Evolutionary conservation across 2,113 vertebrate species (phyloP).

Genomic region (Engystomops pustulosus): DNA sequence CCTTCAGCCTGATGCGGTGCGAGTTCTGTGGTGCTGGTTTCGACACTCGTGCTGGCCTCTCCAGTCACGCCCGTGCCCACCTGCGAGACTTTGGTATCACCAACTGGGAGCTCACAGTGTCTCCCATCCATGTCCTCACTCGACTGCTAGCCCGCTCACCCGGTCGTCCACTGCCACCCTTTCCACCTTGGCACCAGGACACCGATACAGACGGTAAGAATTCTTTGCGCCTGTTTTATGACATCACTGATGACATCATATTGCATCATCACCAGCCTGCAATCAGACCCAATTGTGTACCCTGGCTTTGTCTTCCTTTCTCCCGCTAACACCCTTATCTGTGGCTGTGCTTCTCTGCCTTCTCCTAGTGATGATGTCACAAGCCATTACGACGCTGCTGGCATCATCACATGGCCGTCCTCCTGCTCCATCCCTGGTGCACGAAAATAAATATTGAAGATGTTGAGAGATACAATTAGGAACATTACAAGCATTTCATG

Average conservation of each 20-base stretch:
- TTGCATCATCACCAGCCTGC: slow-evolving; percentile 52
- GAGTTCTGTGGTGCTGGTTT: slow-evolving; percentile 97
- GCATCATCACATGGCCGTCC: slow-evolving; percentile 37
- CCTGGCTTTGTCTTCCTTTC: slow-evolving; percentile 21
- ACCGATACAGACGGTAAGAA: slow-evolving; percentile 56
- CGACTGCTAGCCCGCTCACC: slow-evolving; percentile 89
- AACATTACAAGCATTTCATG: too few species aligned
- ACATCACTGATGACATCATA: slow-evolving; percentile 51
- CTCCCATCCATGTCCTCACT: slow-evolving; percentile 91
- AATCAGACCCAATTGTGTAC: slow-evolving; percentile 43
- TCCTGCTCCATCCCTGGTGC: slow-evolving; percentile 21
- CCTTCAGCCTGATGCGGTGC: slow-evolving; percentile 96
- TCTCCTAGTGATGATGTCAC: slow-evolving; percentile 37
- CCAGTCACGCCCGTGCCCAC: slow-evolving; percentile 93
- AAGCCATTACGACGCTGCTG: not conserved
- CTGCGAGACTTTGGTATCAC: slow-evolving; percentile 95
- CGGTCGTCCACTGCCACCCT: slow-evolving; percentile 76
- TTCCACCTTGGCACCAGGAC: slow-evolving; percentile 65
- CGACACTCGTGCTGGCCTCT: slow-evolving; percentile 92
- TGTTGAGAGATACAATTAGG: too few species aligned
- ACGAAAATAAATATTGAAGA: not conserved
- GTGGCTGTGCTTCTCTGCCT: not conserved
- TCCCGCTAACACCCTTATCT: not conserved
- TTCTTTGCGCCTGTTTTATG: slow-evolving; percentile 48
- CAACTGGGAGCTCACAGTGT: slow-evolving; percentile 95